Base-by-base conservation (phyloP, 2,797 vertebrate genomes). In the Threskiornis aethiopicus region DNA sequence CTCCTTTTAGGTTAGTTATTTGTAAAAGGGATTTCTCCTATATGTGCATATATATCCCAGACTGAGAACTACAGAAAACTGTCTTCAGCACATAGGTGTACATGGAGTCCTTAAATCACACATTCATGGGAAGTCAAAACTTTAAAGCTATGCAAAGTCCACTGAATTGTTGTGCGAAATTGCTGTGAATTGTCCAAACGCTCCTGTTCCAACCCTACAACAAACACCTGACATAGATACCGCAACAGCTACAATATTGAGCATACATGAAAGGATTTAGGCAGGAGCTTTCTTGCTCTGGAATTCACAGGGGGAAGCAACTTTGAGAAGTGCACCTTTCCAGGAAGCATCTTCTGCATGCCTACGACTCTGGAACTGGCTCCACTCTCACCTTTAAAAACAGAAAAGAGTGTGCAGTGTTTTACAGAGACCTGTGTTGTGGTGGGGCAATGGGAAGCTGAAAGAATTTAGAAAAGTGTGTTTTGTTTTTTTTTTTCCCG, bases 361-460 rank as follows among this genome's bases (percentile, higher is more conserved):
- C 33, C 9, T 14, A 16, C 1, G 6, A 41, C 41, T 49, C 64
- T 31, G 37, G 22, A 37, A 6, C 28, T 17, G 22, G 57, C 39
- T 76, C 55, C 76, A 52, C 51, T 59, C 51, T 95, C 52, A 52
- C 21, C 54, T 29, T 37, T 79, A 69, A 54, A 82, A 44, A 26
- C 55, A 61, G 37, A 79, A 64, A 71, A 37, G 31, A 49, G 83
- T 8, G 61, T 76, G 33, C 58, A 87, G 88, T 69, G 51, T 91
- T 96, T 86, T 89, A 62, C 16, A 15, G 58, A 80, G 80, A 94
- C 66, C 69, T 95, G 78, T 86, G 64, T 55, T 94, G 69, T 88
- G 64, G 72, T 89, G 91, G 82, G 87, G 64, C 84, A 96, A 84
- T 79, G 80, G 84, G 95, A 96, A 97, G 77, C 37, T 88, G 76